Base-by-base conservation (phyloP, 1,140 invertebrate genomes). In the Colletes latitarsis region DNA sequence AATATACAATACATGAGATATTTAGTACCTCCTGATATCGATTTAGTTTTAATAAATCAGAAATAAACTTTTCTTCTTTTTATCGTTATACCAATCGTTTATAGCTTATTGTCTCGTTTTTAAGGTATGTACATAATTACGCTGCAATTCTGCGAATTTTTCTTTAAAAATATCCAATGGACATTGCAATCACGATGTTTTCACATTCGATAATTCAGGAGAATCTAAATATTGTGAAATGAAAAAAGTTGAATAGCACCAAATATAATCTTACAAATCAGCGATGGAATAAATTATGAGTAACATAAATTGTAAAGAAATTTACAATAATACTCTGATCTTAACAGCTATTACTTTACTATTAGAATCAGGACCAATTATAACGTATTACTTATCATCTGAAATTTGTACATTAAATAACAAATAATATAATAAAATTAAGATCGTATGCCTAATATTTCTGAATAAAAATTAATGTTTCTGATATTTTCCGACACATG, bases 211-310 rank as follows among this genome's bases (percentile, higher is more conserved):
- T 15, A 46, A 43, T 64, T 49, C 84, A 85, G 70, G 74, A 85
- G 83, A 86, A n/a, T 71, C 83, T 82, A 86, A 86, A 78, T 71
- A 82, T 62, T 3, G 41, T 67, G 63, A 17, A 85, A 12, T 58
- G 21, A 81, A 46, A 70, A 58, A 58, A 82, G 60, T 76, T 74
- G 55, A 71, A 52, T 86, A 86, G 85, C 85, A 86, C 85, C 85
- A 69, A 86, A 73, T 71, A 77, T 81, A 46, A 77, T 71, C 17
- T 77, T 77, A 72, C 53, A 66, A 55, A 76, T 41, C 30, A 84
- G 69, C 72, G 66, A 79, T 68, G 72, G 64, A 76, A 85, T 85
- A 85, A 86, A 82, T 85, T 85, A 85, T 30, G 76, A 85, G 39
- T 62, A 57, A 82, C 19, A 17, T 66, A 49, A 21, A 8, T 57